Evolutionary conservation across 1,140 invertebrate genomes (phyloP).

Genomic region (Bombus polaris): DNA sequence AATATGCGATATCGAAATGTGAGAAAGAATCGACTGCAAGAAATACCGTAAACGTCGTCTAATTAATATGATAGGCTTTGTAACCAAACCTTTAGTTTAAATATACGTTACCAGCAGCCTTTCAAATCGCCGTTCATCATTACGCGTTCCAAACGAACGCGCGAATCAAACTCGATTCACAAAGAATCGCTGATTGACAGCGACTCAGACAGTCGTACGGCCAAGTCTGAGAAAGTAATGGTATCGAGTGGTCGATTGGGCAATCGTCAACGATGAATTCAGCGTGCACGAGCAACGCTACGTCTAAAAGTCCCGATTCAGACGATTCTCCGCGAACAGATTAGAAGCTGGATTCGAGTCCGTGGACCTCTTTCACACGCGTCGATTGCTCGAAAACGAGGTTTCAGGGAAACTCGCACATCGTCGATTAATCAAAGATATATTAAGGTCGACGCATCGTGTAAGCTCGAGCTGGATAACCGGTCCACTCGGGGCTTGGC

Average conservation of each 20-base stretch:
- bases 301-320: neutral
- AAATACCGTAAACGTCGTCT: neutral
- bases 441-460: slow-evolving; percentile 33
- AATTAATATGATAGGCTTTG: neutral
- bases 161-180: neutral
- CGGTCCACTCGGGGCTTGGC: slow-evolving; percentile 36
- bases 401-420: slow-evolving; percentile 30
- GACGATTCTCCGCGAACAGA: neutral
- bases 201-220: too few species aligned
- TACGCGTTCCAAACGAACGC: neutral
- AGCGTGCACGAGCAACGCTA: neutral
- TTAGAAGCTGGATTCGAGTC: neutral
- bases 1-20: neutral
- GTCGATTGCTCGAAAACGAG: slow-evolving; percentile 15
- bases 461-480: slow-evolving; percentile 27
- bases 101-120: neutral
- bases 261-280: slow-evolving; percentile 27
- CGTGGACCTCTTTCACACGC: slow-evolving; percentile 30
- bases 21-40: neutral
- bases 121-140: neutral
- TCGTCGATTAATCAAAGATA: slow-evolving; percentile 40
- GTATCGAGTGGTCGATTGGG: slow-evolving; percentile 14
- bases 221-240: slow-evolving; percentile 7
- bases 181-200: slow-evolving; percentile 31
- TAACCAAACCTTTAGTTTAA: neutral